phyloP scores from a whole-genome alignment of 2,888 invertebrate genomes.

The Pristionchus mayeri region DNA sequence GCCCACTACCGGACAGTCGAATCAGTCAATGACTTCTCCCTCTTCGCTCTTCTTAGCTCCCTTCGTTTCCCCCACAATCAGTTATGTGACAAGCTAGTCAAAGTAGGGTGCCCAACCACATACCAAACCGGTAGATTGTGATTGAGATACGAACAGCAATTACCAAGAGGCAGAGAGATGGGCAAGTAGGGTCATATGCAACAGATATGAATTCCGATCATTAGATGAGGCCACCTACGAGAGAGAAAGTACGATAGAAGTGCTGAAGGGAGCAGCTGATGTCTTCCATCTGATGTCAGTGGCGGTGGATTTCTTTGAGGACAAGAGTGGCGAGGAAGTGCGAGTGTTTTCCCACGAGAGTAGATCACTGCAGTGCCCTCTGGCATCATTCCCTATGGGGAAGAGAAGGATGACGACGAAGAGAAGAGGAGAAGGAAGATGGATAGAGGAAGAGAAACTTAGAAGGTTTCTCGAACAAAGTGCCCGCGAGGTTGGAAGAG shows the following conservation, averaged over 20 bases:
- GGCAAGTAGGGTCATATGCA: background rate
- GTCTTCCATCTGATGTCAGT: background rate
- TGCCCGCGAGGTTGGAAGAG: conserved; percentile 17
- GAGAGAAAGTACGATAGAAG: background rate
- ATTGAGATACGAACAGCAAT: conserved; percentile 20
- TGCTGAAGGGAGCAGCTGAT: background rate
- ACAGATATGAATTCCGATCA: too few species aligned
- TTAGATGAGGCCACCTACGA: too few species aligned
- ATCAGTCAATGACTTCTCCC: background rate
- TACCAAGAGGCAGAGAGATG: conserved; percentile 24
- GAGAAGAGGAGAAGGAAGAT: conserved; percentile 1
- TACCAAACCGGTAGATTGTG: conserved; percentile 24
- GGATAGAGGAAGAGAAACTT: conserved; percentile 34
- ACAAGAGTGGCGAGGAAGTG: conserved; percentile 3
- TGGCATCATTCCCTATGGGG: background rate
- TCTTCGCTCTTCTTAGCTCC: background rate
- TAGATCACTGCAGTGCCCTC: conserved; percentile 11
- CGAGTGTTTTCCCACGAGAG: conserved; percentile 20
- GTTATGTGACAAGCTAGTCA: conserved; percentile 19
- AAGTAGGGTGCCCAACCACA: background rate
- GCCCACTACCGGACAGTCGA: background rate
- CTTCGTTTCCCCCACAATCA: background rate
- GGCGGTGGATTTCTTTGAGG: background rate
- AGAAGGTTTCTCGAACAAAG: background rate
- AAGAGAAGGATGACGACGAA: background rate